Evolutionary conservation across 2,797 vertebrate genomes (phyloP).

Genomic region (Allobates femoralis): DNA sequence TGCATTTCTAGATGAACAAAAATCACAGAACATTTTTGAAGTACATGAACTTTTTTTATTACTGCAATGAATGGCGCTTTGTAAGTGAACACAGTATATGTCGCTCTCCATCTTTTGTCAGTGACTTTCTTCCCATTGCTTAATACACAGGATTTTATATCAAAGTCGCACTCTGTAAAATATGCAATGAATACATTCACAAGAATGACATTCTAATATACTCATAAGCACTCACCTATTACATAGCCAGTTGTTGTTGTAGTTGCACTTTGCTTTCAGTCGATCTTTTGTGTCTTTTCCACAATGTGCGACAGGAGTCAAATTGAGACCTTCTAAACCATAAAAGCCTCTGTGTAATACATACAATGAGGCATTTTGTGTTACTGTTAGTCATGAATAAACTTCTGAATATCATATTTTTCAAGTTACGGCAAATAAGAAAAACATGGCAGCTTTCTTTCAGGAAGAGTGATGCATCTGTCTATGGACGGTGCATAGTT

Average conservation of each 20-base stretch:
- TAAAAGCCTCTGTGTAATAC: not conserved
- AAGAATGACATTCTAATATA: conserved; percentile 4
- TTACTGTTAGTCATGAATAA: not conserved
- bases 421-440: not conserved
- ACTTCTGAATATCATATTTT: not conserved
- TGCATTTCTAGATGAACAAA: not conserved
- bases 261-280: not conserved
- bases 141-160: conserved; percentile 23
- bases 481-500: no score
- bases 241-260: not conserved
- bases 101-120: not conserved
- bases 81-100: conserved; percentile 15
- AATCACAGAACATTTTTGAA: not conserved
- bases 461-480: not conserved
- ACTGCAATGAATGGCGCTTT: not conserved
- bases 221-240: not conserved
- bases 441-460: not conserved
- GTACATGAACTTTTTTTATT: not conserved
- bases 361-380: not conserved
- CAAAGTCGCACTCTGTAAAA: not conserved
- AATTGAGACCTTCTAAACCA: not conserved
- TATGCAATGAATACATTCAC: conserved; percentile 6
- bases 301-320: not conserved
- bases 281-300: not conserved
- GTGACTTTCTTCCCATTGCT: not conserved